A percentile compares a stretch with the other conserved stretches of the same genome.
phyloP scores from a whole-genome alignment of 2,113 vertebrate species.

The Lethenteron reissneri region DNA sequence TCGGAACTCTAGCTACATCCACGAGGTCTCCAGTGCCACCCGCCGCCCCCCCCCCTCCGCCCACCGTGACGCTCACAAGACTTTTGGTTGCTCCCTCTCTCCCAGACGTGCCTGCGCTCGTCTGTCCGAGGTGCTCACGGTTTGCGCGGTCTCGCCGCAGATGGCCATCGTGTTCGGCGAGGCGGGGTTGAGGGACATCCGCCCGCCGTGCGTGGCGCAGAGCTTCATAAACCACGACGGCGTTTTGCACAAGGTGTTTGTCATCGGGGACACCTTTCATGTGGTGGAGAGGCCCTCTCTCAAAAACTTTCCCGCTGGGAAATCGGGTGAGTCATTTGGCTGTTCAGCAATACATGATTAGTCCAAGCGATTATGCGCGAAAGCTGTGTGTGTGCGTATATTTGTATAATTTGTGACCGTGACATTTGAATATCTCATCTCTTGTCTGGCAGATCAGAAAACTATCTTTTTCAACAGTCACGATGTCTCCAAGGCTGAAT shows the following conservation, averaged over 20 bases:
- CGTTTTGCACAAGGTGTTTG: conserved; percentile 88
- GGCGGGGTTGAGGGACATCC: conserved; percentile 65
- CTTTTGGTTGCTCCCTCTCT: neutral
- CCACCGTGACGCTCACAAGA: neutral
- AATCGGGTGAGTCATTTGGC: conserved; percentile 35
- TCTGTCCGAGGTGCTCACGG: neutral
- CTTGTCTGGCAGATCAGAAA: conserved; percentile 50
- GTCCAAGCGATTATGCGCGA: conserved; percentile 5
- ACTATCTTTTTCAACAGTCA: conserved; percentile 99
- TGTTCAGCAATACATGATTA: conserved; percentile 9
- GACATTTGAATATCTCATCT: conserved; percentile 11
- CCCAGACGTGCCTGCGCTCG: no score
- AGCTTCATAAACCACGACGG: conserved; percentile 98
- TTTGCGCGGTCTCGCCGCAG: conserved; percentile 21
- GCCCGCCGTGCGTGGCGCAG: conserved; percentile 80
- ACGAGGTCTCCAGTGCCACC: no score
- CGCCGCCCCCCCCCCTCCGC: neutral
- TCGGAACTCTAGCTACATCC: no score
- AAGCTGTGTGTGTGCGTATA: conserved; percentile 13
- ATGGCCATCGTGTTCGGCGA: conserved; percentile 95
- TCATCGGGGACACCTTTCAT: conserved; percentile 77
- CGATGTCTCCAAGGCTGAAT: conserved; percentile 95
- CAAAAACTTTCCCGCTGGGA: conserved; percentile 83
- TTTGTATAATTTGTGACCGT: conserved; percentile 14
- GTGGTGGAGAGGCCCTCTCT: conserved; percentile 87